Percentiles rank a stretch among this genome's conserved stretches.
phyloP scores from a whole-genome alignment of 2,797 vertebrate species.

The Galagoides demidoff region DNA sequence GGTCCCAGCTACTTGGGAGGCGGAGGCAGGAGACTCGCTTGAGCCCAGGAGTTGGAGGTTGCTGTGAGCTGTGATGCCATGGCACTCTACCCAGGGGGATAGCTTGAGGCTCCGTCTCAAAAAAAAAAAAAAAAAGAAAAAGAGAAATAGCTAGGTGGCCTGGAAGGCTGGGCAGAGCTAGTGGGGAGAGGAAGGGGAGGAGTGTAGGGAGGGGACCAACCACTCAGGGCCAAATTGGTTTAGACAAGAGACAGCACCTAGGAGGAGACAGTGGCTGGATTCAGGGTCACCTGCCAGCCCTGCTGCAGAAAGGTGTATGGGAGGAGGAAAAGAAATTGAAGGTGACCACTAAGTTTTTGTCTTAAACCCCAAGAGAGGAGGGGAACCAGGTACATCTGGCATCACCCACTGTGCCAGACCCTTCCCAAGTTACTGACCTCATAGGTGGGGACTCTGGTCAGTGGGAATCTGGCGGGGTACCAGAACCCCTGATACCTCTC shows the following conservation, averaged over 20 bases:
- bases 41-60: too few species aligned
- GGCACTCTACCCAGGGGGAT: too few species aligned
- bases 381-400: not conserved
- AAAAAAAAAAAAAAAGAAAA: too few species aligned
- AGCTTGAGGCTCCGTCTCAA: too few species aligned
- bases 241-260: not conserved
- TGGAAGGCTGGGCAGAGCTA: not conserved
- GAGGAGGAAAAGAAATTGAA: not conserved
- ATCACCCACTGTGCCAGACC: not conserved
- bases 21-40: too few species aligned
- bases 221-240: too few species aligned
- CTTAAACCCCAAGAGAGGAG: not conserved
- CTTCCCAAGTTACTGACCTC: not conserved
- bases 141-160: not conserved
- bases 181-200: not conserved
- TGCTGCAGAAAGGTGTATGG: accelerated
- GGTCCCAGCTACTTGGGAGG: too few species aligned
- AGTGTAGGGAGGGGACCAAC: not conserved
- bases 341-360: too few species aligned
- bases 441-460: not conserved
- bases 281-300: not conserved
- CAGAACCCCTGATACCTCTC: conserved; percentile 45
- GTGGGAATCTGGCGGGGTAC: not conserved
- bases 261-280: not conserved
- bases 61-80: too few species aligned